These are phyloP conservation scores for Aricia artaxerxes DNA, from an alignment of 2,888 invertebrate genomes.

Conservation along the genomic window DNA sequence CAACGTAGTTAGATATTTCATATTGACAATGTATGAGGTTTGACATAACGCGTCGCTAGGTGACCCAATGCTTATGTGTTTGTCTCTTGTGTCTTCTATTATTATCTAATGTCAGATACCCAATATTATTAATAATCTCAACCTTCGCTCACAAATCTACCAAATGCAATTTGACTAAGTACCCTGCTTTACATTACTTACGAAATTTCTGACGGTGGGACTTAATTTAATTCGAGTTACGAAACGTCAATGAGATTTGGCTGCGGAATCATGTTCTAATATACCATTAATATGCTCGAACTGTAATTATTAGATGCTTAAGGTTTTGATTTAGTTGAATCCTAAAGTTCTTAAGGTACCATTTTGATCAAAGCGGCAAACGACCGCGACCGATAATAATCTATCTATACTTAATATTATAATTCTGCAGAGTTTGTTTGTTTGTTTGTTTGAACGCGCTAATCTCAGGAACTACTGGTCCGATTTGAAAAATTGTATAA, in stretches of 20 bases:
- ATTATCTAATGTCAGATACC: no score
- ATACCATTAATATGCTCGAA: constrained; percentile 20
- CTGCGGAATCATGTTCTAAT: constrained; percentile 8
- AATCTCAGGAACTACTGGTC: no score
- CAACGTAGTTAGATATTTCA: no score
- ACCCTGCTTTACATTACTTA: constrained; percentile 39
- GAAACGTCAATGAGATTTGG: constrained; percentile 38
- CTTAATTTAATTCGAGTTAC: constrained; percentile 56
- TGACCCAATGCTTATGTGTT: not conserved
- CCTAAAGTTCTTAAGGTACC: not conserved
- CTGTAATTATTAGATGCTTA: not conserved
- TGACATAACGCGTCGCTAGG: not conserved
- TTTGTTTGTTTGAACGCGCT: no score
- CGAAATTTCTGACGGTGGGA: constrained; percentile 47
- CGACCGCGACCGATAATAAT: no score
- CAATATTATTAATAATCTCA: no score
- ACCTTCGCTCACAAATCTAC: not conserved
- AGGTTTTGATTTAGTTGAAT: not conserved
- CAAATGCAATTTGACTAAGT: not conserved
- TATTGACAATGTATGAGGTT: not conserved
- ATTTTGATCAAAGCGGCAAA: no score
- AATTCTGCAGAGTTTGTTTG: no score
- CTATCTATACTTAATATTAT: no score
- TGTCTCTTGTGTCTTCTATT: no score
- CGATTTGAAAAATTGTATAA: no score